phyloP scores from a whole-genome alignment of 1,140 invertebrate genomes.

The Phocides pigmalion region DNA sequence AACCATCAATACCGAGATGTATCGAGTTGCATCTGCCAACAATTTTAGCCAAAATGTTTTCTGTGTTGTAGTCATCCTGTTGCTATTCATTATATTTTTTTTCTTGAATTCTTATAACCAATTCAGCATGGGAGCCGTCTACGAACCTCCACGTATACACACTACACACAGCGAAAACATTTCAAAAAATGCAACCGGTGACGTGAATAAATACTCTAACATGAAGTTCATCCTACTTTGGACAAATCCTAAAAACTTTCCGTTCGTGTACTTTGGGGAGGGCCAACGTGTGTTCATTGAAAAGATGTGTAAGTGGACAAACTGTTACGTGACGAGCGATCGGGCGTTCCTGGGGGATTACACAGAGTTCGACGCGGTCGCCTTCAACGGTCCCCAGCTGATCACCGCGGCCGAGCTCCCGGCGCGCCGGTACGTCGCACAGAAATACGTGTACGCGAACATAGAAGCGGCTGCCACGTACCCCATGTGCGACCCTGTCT shows the following conservation, averaged over 20 bases:
- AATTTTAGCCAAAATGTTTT: not conserved
- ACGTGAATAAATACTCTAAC: not conserved
- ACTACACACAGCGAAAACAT: not conserved
- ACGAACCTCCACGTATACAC: not conserved
- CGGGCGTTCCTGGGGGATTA: slow-evolving; percentile 43
- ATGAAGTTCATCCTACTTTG: slow-evolving; percentile 57
- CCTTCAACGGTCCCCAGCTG: slow-evolving; percentile 55
- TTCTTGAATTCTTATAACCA: slow-evolving; percentile 3
- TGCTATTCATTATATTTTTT: slow-evolving; percentile 10
- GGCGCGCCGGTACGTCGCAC: slow-evolving; percentile 24
- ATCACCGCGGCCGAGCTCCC: slow-evolving; percentile 39
- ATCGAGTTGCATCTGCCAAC: not conserved
- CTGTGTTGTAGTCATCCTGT: not conserved
- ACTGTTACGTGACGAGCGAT: slow-evolving; percentile 57
- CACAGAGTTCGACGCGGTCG: slow-evolving; percentile 48
- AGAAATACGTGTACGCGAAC: slow-evolving; percentile 59
- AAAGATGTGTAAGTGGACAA: slow-evolving; percentile 49
- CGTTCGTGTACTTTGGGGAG: slow-evolving; percentile 52
- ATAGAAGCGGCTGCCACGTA: slow-evolving; percentile 55
- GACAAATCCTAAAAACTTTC: slow-evolving; percentile 44
- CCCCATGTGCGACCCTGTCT: slow-evolving; percentile 46
- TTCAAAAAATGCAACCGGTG: not conserved
- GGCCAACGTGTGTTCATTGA: slow-evolving; percentile 46
- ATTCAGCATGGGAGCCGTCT: not conserved
- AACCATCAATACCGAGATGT: not conserved